Percentiles rank a stretch among this genome's conserved stretches.
These are phyloP conservation scores for Rhincodon typus DNA, from an alignment of 2,797 vertebrate genomes.

Conservation along the genomic window DNA sequence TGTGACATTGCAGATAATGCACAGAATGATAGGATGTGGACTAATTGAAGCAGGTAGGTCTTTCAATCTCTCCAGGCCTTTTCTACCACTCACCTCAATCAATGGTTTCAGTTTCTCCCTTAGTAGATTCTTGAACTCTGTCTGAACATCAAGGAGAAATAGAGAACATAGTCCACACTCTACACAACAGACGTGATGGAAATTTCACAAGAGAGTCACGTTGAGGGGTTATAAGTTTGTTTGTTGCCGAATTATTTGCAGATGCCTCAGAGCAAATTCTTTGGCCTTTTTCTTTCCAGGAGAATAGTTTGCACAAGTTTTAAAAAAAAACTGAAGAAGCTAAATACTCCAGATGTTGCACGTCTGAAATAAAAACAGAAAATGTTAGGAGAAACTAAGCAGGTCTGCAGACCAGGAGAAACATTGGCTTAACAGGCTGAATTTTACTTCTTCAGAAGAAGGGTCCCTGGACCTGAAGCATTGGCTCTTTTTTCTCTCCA, in stretches of 20 bases:
- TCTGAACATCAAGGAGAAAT: not conserved
- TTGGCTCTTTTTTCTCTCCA: too few relatives aligned
- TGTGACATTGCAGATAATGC: too few relatives aligned
- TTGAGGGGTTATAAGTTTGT: not conserved
- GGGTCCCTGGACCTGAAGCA: too few relatives aligned
- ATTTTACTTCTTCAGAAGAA: not conserved
- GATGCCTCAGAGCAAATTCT: not conserved
- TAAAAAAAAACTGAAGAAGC: not conserved
- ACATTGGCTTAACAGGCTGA: not conserved
- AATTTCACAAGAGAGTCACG: not conserved
- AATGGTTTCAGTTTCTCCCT: not conserved
- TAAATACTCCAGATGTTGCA: not conserved
- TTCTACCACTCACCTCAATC: not conserved
- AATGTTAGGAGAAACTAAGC: not conserved
- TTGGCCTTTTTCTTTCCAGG: not conserved
- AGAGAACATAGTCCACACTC: not conserved
- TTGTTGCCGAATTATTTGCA: not conserved
- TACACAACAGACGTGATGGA: not conserved
- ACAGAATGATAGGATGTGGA: not conserved
- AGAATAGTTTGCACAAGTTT: not conserved
- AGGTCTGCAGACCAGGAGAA: not conserved
- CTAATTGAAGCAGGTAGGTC: not conserved
- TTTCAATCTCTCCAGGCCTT: not conserved
- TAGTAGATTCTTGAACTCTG: not conserved
- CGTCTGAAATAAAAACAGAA: not conserved